Evolutionary conservation across 2,113 vertebrate genomes (phyloP).

Genomic region (Rhabdomys dilectus): DNA sequence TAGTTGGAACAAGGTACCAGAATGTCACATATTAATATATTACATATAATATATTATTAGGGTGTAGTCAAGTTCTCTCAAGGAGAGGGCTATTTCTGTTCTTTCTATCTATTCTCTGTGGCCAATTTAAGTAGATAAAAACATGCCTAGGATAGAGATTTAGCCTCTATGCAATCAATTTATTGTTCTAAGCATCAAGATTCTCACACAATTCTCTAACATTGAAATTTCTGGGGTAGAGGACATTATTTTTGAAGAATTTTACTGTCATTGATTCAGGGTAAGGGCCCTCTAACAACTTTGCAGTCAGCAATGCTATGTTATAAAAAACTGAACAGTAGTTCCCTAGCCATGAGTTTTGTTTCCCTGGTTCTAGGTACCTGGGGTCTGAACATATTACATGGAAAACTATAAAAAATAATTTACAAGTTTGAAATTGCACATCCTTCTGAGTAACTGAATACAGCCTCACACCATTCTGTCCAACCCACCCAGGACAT

Average conservation of each 20-base stretch:
- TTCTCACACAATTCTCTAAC: constrained; percentile 19
- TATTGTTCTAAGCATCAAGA: constrained; percentile 4
- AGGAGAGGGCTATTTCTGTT: background rate
- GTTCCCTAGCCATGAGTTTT: background rate
- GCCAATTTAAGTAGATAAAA: background rate
- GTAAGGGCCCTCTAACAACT: background rate
- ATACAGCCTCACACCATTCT: too few species aligned
- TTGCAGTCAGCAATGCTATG: background rate
- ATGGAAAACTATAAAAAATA: background rate
- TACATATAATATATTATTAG: background rate
- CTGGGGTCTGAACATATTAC: background rate
- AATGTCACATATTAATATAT: constrained; percentile 3
- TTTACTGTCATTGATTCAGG: background rate
- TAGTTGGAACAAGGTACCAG: constrained; percentile 26
- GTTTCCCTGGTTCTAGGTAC: background rate
- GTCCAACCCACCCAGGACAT: too few species aligned
- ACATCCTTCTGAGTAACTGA: background rate
- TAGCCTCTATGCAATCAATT: background rate
- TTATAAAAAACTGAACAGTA: background rate
- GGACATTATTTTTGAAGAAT: background rate
- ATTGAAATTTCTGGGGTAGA: constrained; percentile 7
- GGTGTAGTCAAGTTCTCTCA: background rate
- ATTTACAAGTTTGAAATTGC: background rate
- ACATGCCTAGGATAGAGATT: background rate
- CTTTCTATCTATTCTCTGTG: background rate